Evolutionary conservation across 1,140 invertebrate species (phyloP), one percentile per base, ranked within the genome.

Genomic region (Drosophila santomea): DNA sequence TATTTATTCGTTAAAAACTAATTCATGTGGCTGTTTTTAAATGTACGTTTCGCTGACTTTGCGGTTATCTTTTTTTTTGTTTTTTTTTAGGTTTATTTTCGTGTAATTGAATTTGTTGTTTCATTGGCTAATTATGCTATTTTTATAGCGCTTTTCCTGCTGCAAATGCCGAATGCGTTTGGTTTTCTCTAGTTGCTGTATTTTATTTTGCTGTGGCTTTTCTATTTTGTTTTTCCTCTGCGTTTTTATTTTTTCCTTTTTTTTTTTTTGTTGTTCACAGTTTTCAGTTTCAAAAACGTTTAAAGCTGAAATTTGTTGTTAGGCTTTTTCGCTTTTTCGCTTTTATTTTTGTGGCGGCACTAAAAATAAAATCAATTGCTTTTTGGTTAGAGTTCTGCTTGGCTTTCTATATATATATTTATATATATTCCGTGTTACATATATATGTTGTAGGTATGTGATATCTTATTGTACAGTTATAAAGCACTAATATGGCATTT

Each of bases 401-500:
- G 43, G 57, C 55, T 25, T 47, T 66, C 74, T 55, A 67, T 69
- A 44, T 41, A 67, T 52, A 25, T 55, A 67, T 69, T 38, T 55
- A 67, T 69, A 44, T 41, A 67, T 52, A 25, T 41, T 67, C 14
- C 50, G 38, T 69, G 20, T 69, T 55, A 45, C 43, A 52, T 71
- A 36, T 72, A n/a, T 47, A 39, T 59, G 11, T 17, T 60, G 12
- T 51, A 17, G 58, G 32, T 80, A 35, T 59, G 35, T 60, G 55
- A 73, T 82, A 88, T 78, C 81, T 82, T 86, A 86, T 78, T 78
- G 75, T 78, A 78, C 83, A 88, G 84, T 83, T 88, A 89, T 86
- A 86, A 86, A 88, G 83, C 83, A 88, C 83, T 88, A 88, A 78
- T 80, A 88, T 88, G 84, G 84, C 79, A 78, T 83, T 78, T 74